A percentile compares a stretch with the other conserved stretches of the same genome.
Evolutionary conservation across 2,113 vertebrate species (phyloP).

Genomic region (Damaliscus lunatus): DNA sequence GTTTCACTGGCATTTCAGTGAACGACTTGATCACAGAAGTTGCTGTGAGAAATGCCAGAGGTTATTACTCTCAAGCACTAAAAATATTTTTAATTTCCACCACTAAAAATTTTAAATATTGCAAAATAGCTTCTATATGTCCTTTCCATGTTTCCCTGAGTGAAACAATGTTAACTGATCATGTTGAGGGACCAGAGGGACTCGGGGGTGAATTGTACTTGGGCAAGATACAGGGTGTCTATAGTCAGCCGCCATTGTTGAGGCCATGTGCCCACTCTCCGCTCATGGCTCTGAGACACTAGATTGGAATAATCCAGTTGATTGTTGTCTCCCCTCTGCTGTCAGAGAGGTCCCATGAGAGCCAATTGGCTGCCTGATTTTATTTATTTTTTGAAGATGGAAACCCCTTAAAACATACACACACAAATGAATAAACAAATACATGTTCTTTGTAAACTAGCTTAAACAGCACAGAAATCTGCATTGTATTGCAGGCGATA

Average conservation of each 20-base stretch:
- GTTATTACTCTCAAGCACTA: neutral
- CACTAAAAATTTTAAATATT: neutral
- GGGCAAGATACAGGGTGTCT: neutral
- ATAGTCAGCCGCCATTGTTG: neutral
- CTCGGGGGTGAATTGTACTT: neutral
- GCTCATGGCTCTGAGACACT: too few species aligned
- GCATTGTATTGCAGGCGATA: neutral
- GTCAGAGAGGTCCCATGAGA: neutral
- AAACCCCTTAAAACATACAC: neutral
- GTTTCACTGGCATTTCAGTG: neutral
- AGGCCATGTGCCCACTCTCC: neutral
- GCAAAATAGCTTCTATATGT: neutral
- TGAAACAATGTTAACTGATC: neutral
- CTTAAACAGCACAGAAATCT: neutral
- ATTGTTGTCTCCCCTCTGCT: neutral
- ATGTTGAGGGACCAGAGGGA: neutral
- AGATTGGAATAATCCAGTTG: neutral
- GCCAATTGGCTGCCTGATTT: neutral
- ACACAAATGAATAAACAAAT: neutral
- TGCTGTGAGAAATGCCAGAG: neutral
- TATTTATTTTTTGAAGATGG: neutral
- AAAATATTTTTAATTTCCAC: neutral
- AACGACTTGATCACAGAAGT: neutral
- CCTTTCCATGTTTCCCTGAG: neutral
- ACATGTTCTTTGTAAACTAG: neutral